Percentiles rank a stretch among this genome's conserved stretches.
These are phyloP conservation scores for Hecatera dysodea DNA, from an alignment of 2,888 invertebrate genomes.

Conservation along the genomic window DNA sequence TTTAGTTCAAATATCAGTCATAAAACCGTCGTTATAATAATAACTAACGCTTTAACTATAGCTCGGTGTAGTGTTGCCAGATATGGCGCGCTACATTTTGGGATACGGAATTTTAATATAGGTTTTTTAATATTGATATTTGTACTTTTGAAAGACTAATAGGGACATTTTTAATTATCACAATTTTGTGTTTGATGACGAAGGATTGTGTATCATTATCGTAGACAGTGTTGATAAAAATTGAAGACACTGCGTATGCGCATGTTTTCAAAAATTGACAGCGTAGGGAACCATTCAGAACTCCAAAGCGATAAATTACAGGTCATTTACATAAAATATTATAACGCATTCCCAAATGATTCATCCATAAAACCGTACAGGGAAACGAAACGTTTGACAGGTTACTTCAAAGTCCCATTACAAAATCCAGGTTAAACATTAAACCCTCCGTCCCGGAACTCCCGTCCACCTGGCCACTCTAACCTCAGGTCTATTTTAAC, in stretches of 20 bases:
- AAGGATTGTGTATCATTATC: background rate
- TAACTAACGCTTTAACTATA: conserved; percentile 74
- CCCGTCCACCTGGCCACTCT: conserved; percentile 51
- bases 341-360: background rate
- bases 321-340: background rate
- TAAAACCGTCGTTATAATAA: conserved; percentile 81
- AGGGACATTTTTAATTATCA: background rate
- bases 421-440: conserved; percentile 35
- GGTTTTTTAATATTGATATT: conserved; percentile 4
- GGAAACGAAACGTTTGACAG: conserved; percentile 30
- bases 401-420: conserved; percentile 35
- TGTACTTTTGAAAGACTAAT: background rate
- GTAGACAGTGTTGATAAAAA: background rate
- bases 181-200: background rate
- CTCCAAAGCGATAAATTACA: background rate
- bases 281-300: background rate
- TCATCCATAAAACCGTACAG: conserved; percentile 8
- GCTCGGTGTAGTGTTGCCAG: conserved; percentile 54
- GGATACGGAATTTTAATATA: conserved; percentile 26
- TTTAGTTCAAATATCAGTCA: conserved; percentile 77
- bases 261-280: background rate
- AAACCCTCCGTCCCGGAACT: conserved; percentile 30
- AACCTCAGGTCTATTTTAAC: conserved; percentile 61
- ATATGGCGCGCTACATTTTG: conserved; percentile 21
- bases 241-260: background rate